These are phyloP conservation scores for Zaprionus gabonicus DNA, from an alignment of 1,140 invertebrate species.

Conservation along the genomic window DNA sequence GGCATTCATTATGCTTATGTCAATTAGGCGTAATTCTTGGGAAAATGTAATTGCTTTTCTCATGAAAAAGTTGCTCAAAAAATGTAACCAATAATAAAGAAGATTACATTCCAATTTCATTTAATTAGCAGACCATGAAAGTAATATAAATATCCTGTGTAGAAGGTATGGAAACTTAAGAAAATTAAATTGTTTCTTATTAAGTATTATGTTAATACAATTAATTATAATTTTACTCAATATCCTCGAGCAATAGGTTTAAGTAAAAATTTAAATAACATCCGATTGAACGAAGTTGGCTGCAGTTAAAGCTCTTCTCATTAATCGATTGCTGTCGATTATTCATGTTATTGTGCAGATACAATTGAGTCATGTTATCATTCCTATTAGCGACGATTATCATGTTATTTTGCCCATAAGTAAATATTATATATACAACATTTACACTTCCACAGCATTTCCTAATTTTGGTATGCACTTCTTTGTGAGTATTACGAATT, in stretches of 20 bases:
- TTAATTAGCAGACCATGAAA: not conserved
- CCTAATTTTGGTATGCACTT: too few species aligned
- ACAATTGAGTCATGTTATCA: not conserved
- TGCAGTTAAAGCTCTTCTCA: not conserved
- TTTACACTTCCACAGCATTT: too few species aligned
- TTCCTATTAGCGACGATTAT: too few species aligned
- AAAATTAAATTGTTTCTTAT: not conserved
- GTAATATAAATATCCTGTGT: too few species aligned
- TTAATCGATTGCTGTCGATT: not conserved
- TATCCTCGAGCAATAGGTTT: too few species aligned
- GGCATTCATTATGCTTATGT: conserved; percentile 9
- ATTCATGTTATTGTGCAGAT: not conserved
- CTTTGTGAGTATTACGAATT: conserved; percentile 1
- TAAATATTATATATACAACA: too few species aligned
- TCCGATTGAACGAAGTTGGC: too few species aligned
- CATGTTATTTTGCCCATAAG: too few species aligned
- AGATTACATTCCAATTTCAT: not conserved
- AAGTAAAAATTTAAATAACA: too few species aligned
- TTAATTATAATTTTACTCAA: not conserved
- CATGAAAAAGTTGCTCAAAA: not conserved
- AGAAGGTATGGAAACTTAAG: not conserved
- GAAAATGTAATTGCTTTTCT: conserved; percentile 9
- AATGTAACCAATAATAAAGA: not conserved
- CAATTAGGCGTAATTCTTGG: conserved; percentile 17
- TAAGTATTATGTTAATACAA: not conserved